Conservation (phyloP, 1,140 invertebrate species). For the Saccostrea echinata region DNA sequence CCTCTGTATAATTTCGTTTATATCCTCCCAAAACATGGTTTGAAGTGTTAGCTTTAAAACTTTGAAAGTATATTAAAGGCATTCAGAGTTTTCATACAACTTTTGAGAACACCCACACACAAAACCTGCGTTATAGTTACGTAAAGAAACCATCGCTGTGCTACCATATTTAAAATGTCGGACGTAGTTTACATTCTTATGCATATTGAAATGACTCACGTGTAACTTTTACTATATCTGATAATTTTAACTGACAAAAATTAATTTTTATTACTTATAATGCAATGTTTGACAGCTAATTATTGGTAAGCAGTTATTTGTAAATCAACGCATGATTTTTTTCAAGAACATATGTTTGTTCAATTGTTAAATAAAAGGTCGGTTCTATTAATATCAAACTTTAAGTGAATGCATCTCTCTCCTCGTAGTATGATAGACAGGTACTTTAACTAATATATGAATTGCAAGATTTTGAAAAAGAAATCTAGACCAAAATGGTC, state of each 20-base stretch:
- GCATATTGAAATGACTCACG: constrained; percentile 33
- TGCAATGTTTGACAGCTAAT: constrained; percentile 7
- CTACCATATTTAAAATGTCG: constrained; percentile 19
- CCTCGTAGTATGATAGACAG: background rate
- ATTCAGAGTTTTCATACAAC: constrained; percentile 32
- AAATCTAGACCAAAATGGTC: no score
- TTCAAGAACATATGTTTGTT: background rate
- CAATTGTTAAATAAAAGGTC: background rate
- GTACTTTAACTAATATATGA: constrained; percentile 8
- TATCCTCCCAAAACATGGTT: constrained; percentile 25
- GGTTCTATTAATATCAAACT: background rate
- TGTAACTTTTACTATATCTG: background rate
- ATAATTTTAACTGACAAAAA: background rate
- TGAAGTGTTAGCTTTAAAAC: background rate
- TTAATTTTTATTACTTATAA: background rate
- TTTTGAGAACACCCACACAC: constrained; percentile 33
- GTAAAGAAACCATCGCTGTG: background rate
- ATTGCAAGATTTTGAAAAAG: no score
- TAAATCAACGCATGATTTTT: background rate
- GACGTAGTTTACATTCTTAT: constrained; percentile 18
- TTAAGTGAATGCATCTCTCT: background rate
- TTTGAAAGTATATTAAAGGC: background rate
- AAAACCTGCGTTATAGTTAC: background rate
- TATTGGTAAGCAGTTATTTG: background rate
- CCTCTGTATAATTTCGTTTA: background rate